Evolutionary conservation across 1,140 invertebrate species (phyloP), one percentile per base, ranked within the genome.

Genomic region (Aphaenogaster ashmeadi): DNA sequence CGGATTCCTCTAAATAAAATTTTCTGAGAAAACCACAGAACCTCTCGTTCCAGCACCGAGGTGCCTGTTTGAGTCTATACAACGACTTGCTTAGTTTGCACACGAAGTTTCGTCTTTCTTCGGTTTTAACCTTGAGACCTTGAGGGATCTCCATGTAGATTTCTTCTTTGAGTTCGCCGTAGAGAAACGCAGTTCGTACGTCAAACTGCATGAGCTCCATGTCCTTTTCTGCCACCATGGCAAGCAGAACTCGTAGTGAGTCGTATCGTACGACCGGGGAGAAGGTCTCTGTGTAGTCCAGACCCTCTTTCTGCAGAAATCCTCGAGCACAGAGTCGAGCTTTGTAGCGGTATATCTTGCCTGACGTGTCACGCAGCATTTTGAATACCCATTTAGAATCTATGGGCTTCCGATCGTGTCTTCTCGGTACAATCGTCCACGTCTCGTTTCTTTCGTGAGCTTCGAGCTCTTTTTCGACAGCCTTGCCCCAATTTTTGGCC

Each of bases 331-430:
- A 27, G 27, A 27, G 27, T 27, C 27, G 27, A 27, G 27, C 27
- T 27, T 27, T 27, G 27, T 27, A 27, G 27, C 27, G 27, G 27
- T 27, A 27, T 27, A 62, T 13, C 72, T 13, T 15, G 83, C 83
- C 36, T 86, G 77, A 62, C 5, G 21, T 54, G 38, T 60, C 64
- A 41, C 2, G 33, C 6, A 41, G 1, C 2, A 27, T 6, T 15
- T 72, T 71, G 52, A 84, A 84, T 0, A 72, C 54, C 54, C 67
- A 84, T 15, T 72, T 72, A 0, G 52, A 72, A 41, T 84, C 66
- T 1, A 81, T 66, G 27, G 58, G 27, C 27, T 27, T 27, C 0
- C 27, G 27, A 27, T 27, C 27, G 27, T 27, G 27, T 27, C 27
- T 27, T 27, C 27, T 27, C 27, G 27, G 0, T 27, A 27, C 27